Percentiles rank a stretch among this genome's conserved stretches.
Conservation (phyloP, 2,797 vertebrate species). For the Kryptopterus vitreolus region DNA sequence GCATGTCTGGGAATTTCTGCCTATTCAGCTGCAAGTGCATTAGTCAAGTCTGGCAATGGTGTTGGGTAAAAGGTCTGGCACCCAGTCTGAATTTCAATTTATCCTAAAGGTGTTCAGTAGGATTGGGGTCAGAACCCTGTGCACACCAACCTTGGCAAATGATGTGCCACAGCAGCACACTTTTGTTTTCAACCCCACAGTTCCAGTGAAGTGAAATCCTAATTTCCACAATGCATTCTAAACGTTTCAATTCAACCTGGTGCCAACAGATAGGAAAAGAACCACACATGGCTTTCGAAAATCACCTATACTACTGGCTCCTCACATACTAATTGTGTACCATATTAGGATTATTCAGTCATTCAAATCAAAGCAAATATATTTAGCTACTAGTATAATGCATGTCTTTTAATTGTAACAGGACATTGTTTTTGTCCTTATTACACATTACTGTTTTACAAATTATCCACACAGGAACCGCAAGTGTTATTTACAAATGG, state of each 20-base stretch:
- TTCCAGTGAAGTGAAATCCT: background rate
- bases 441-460: background rate
- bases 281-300: too few relatives aligned
- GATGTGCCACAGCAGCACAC: background rate
- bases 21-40: background rate
- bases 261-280: background rate
- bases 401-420: background rate
- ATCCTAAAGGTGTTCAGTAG: background rate
- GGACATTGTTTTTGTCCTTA: too few relatives aligned
- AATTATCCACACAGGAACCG: background rate
- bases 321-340: too few relatives aligned
- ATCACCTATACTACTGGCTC: too few relatives aligned
- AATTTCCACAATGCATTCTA: background rate
- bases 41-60: background rate
- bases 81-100: background rate
- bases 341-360: background rate
- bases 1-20: background rate
- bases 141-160: background rate
- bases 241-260: background rate
- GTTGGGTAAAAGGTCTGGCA: background rate
- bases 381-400: background rate
- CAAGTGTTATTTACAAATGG: background rate
- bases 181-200: background rate
- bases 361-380: background rate
- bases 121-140: background rate